phyloP scores from a whole-genome alignment of 2,888 invertebrate genomes.

The Philaethria dido region DNA sequence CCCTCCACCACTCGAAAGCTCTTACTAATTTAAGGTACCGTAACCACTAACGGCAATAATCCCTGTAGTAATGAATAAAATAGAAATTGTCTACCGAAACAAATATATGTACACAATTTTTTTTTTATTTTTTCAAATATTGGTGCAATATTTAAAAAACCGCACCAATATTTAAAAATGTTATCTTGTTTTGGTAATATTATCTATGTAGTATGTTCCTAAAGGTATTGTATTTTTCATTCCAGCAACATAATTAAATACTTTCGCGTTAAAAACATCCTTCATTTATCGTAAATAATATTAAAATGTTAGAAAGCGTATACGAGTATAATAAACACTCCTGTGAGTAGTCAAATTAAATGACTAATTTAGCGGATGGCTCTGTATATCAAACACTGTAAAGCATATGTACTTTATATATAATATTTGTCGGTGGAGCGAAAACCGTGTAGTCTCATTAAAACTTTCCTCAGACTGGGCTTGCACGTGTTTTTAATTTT shows the following conservation, averaged over 20 bases:
- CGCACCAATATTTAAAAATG: too few relatives aligned
- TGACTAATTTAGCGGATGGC: neutral
- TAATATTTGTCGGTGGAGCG: slow-evolving; percentile 59
- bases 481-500: slow-evolving; percentile 84
- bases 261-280: neutral
- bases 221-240: neutral
- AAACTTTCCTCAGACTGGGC: slow-evolving; percentile 82
- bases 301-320: neutral
- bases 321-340: neutral
- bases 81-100: neutral
- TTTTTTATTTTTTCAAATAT: too few relatives aligned
- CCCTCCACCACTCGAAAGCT: slow-evolving; percentile 19
- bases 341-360: neutral
- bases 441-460: slow-evolving; percentile 79
- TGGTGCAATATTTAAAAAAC: too few relatives aligned
- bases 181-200: neutral
- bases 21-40: slow-evolving; percentile 14
- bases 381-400: slow-evolving; percentile 17
- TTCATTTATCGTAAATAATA: neutral
- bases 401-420: slow-evolving; percentile 37
- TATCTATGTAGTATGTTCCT: neutral
- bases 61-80: neutral
- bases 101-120: too few relatives aligned
- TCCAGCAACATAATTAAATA: neutral
- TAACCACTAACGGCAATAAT: slow-evolving; percentile 21